Evolutionary conservation across 2,797 vertebrate genomes (phyloP), one percentile per base, ranked within the genome.

Genomic region (Cottoperca gobio): DNA sequence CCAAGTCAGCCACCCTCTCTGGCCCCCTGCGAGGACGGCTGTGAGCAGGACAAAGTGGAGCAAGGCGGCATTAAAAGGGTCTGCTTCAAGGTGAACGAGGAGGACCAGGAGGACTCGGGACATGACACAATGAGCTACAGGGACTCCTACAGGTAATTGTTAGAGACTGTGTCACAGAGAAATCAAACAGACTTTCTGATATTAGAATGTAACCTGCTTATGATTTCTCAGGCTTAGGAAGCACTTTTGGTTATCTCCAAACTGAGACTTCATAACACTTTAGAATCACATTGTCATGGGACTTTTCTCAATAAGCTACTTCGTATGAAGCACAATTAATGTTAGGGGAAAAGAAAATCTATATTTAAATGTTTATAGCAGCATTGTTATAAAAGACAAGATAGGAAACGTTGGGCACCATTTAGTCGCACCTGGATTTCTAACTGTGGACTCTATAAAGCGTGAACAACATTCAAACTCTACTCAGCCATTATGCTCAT

Each of bases 111-210:
- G 85, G 98, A 99, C 92, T 99, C 98, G 0, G 98, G 98, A 21
- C 98, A 99, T 0, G 98, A 99, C 89, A 99, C 98, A 1, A 97
- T 99, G 96, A 99, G 98, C 93, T 99, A 97, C 93, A 96, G 98
- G 35, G 98, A 99, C 89, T 99, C 98, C 10, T 99, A 99, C 95
- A 99, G 98, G 98, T 99, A 65, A 75, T 24, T 6, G 1, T 49
- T 21, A 21, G 79, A 45, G n/a, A 19, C 45, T 21, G 0, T 21
- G 0, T 17, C 31, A 3, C 26, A 26, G 40, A 35, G 1, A 40
- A 19, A 42, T 45, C n/a, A 63, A 31, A 28, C 45, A 39, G 1
- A 42, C 28, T 12, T 31, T 61, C 10, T 50, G 37, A 67, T 17
- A 21, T 55, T 45, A 26, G 49, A 40, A 16, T 52, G 17, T 33